Evolutionary conservation across 2,888 invertebrate genomes (phyloP), one percentile per base, ranked within the genome.

Genomic region (Geotrupes spiniger): DNA sequence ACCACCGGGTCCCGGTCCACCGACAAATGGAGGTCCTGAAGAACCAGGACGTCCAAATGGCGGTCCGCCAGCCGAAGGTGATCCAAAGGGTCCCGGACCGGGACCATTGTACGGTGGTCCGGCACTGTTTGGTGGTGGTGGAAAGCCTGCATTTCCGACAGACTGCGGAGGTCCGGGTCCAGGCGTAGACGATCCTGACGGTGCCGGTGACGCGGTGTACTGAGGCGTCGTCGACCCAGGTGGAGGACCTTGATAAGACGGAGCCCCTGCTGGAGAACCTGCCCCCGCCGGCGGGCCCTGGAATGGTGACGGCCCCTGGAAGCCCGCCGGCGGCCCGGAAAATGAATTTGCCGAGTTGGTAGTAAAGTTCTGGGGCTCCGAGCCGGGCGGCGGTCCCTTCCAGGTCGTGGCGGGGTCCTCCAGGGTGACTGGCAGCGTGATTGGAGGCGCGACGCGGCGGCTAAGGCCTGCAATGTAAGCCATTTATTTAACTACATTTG

Each of bases 161-260:
- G 56, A 52, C 63, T 79, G 80, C 42, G 74, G 74, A 9, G 82
- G 82, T 31, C 78, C 79, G 42, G 82, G 87, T 51, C 89, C 90
- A 5, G 91, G 90, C 29, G 91, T 89, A 60, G 90, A 90, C 40
- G 86, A 81, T 64, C 84, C 90, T 65, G 81, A 90, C 59, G 88
- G 90, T 65, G 84, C 88, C 63, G 92, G 92, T 56, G 90, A 90
- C 65, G 90, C 89, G 63, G 89, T 89, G 73, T 89, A 91, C 76
- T 85, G 90, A 64, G 85, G 90, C 66, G 81, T 90, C 71, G 78
- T 88, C 67, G 83, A 88, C 66, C 80, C 89, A 63, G 81, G 87
- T 68, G 80, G 88, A 69, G 80, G 79, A 60, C 50, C 52, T 46
- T 53, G 54, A 26, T 53, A 53, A 37, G 56, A 52, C n/a, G 56